A percentile compares a stretch with the other conserved stretches of the same genome.
Evolutionary conservation across 64 coral and sea anemone species (phyloP).

Genomic region (Pachyseris speciosa): DNA sequence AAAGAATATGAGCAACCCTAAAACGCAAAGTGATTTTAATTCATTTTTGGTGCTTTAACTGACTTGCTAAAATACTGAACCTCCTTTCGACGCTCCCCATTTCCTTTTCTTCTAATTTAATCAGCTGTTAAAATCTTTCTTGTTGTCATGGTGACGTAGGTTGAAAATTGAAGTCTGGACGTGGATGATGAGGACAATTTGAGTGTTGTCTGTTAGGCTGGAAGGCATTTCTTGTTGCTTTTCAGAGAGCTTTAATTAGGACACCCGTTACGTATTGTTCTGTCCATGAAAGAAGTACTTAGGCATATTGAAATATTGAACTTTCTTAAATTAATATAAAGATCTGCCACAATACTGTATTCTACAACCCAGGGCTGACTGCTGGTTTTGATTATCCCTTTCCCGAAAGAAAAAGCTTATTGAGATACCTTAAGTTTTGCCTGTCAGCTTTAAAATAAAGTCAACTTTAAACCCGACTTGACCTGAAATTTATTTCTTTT

Average conservation of each 20-base stretch:
- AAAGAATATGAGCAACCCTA: neutral
- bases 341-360: no score
- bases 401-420: neutral
- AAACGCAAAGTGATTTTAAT: neutral
- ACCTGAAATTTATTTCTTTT: no score
- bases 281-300: neutral
- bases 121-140: no score
- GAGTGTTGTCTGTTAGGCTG: neutral
- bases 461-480: no score
- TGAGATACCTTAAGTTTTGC: neutral
- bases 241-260: neutral
- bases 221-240: neutral
- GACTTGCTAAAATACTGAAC: no score
- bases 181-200: neutral
- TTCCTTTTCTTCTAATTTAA: no score
- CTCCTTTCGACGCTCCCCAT: neutral
- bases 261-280: neutral
- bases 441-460: neutral
- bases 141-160: no score
- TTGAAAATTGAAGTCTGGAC: neutral
- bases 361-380: neutral
- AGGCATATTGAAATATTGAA: neutral
- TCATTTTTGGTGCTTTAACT: no score
- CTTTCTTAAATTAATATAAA: neutral
- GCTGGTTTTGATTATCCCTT: neutral